Evolutionary conservation across 2,113 vertebrate species (phyloP), one percentile per base, ranked within the genome.

Genomic region (Prunella himalayana): DNA sequence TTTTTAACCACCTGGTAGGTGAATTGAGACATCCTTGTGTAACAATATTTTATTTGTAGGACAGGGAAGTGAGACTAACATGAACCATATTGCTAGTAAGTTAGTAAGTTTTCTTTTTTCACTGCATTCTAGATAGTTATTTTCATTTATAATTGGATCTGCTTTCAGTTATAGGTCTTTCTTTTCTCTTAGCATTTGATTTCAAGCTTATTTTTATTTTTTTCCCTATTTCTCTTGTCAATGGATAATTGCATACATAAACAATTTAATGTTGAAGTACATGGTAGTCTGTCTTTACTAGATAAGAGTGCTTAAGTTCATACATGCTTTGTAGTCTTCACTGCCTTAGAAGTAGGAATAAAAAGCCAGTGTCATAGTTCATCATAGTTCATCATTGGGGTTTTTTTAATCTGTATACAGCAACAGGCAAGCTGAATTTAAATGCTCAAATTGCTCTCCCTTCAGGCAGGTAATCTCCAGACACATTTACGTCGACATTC

Each of bases 401-500:
- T 7, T 11, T 31, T 88, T 88, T 82, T 86, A 4, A 28, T 51
- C 60, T 66, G 15, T 49, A 8, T 78, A 21, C 22, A 75, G 3
- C 28, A 85, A 28, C 31, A 68, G 39, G 10, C 21, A 81, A 31
- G 14, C 56, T 90, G 49, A 75, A 71, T 57, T 84, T 64, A 94
- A 86, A 68, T 51, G 35, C 59, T 94, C 64, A 83, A 87, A 95
- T 92, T 65, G 9, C 83, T 93, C 25, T 95, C 50, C 92, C 92
- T 77, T 65, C 95, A 99, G 99, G 99, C 99, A 60, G 99, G 99
- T 56, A 99, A 99, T 96, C 97, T 99, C 82, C 99, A 99, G 96
- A 99, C 99, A 59, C 99, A 99, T 96, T 97, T 99, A 83, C 98
- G 99, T 22, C 98, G 99, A 53, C 99, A 99, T 91, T 99, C 99